Base-by-base conservation (phyloP, 2,797 vertebrate genomes). In the Protosalanx chinensis region DNA sequence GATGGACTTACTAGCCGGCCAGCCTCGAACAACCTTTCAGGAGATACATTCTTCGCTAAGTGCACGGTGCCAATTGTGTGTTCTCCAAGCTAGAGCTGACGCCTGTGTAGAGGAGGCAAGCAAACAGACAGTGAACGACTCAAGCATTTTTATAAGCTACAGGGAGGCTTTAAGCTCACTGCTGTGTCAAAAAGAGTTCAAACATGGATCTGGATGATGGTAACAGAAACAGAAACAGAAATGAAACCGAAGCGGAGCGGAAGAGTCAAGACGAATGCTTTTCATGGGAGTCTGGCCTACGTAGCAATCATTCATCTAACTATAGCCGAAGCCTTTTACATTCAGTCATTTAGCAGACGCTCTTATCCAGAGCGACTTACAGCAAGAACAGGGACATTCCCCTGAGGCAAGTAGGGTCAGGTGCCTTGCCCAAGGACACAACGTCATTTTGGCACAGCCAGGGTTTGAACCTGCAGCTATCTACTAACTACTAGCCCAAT, bases 161-260 rank as follows among this genome's bases (percentile, higher is more conserved):
- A 30, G 75, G 72, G 78, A 69, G 64, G 75, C 82, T 88, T 87
- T 87, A 89, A 87, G 87, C 76, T 74, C 79, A 61, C 72, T 5
- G 65, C 18, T 46, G 68, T 83, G 82, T 82, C 67, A 68, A 67
- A n/a, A 46, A 71, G 81, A 84, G 85, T 79, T 86, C 76, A 87
- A 74, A 84, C 64, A 58, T 62, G 41, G 84, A 82, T 67, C 61
- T 59, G 65, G 41, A 65, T 63, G 57, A 53, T 71, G 46, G 5
- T 64, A 23, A 61, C 12, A 63, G 41, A 30, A 16, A 61, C 12
- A 63, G 41, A 30, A 16, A 62, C 18, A 2, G 35, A 37, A 13
- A 58, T 70, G 20, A 69, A 29, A 51, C 63, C 33, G 23, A 68
- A 37, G 46, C 41, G 35, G 64, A 33, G 71, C 30, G 35, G 62